Conservation (phyloP, 2,888 invertebrate genomes). For the Dugesia japonica region DNA sequence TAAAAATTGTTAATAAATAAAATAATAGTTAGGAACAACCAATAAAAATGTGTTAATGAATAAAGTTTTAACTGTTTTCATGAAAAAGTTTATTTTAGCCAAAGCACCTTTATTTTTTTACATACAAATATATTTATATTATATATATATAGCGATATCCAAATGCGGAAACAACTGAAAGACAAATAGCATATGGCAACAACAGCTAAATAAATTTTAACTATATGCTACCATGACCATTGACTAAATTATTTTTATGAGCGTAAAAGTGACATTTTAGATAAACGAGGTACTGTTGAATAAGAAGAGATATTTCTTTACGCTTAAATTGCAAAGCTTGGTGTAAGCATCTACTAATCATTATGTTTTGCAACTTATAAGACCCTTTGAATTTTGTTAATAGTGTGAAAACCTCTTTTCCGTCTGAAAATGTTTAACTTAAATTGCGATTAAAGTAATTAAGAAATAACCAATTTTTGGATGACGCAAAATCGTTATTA, state of each 20-base stretch:
- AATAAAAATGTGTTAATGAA: too few relatives aligned
- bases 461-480: not conserved
- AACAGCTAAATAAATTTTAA: not conserved
- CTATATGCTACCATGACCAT: not conserved
- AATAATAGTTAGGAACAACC: too few relatives aligned
- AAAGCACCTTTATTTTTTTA: conserved; percentile 17
- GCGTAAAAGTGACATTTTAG: not conserved
- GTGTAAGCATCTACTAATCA: conserved; percentile 9
- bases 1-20: too few relatives aligned
- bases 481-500: not conserved
- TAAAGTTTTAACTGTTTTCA: too few relatives aligned
- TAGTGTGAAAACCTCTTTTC: not conserved
- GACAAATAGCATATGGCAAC: not conserved
- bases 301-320: conserved; percentile 3
- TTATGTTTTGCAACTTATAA: conserved; percentile 3
- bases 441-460: not conserved
- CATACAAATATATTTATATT: not conserved
- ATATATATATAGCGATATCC: conserved; percentile 3
- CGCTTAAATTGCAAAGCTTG: conserved; percentile 9
- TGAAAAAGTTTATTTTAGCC: not conserved
- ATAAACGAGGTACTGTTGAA: not conserved
- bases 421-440: not conserved
- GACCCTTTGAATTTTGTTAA: conserved; percentile 20
- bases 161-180: conserved; percentile 16
- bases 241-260: conserved; percentile 11